A percentile compares a stretch with the other conserved stretches of the same genome.
These are phyloP conservation scores for Limnephilus marmoratus DNA, from an alignment of 2,888 invertebrate species.

Conservation along the genomic window DNA sequence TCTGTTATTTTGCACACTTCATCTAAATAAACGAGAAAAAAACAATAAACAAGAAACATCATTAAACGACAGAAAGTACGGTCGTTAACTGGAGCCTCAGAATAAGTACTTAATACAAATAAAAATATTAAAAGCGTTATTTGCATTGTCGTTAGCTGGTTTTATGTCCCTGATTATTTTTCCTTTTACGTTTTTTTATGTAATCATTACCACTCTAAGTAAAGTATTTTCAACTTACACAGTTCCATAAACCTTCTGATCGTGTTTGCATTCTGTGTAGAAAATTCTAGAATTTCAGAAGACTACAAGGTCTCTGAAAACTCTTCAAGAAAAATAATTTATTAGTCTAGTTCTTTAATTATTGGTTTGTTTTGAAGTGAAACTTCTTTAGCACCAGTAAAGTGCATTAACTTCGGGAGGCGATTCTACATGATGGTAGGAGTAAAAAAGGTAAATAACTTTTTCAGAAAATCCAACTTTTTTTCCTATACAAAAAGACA, in stretches of 20 bases:
- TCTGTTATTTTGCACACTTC: neutral
- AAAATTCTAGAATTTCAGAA: neutral
- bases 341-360: neutral
- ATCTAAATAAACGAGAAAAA: neutral
- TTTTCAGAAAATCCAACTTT: too few species aligned
- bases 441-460: too few species aligned
- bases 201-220: too few species aligned
- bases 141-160: neutral
- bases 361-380: too few species aligned
- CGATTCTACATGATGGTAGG: too few species aligned
- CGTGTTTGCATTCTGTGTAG: neutral
- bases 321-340: neutral
- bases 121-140: neutral
- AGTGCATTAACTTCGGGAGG: too few species aligned
- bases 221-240: too few species aligned
- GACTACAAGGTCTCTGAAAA: neutral
- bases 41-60: neutral
- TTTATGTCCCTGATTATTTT: neutral
- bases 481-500: too few species aligned
- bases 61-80: neutral
- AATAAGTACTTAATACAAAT: neutral
- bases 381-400: too few species aligned
- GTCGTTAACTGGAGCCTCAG: neutral
- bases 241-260: neutral
- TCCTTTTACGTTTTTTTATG: too few species aligned